A percentile compares a stretch with the other conserved stretches of the same genome.
Conservation (phyloP, 1,140 invertebrate genomes). For the Drosophila takahashii region DNA sequence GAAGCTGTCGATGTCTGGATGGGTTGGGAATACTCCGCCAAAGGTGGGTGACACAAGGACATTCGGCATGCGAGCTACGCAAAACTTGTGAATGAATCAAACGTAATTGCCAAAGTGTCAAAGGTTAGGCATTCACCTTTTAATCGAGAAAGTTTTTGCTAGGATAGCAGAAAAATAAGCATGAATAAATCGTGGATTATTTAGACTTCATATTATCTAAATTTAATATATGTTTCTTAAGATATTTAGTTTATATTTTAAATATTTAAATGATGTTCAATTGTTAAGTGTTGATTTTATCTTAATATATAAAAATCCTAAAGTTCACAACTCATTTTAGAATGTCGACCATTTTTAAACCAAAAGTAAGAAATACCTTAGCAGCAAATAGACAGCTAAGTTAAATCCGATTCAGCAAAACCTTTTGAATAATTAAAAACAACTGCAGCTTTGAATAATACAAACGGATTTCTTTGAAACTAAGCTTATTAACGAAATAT, state of each 20-base stretch:
- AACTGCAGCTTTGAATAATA: too few species aligned
- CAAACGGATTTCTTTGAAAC: neutral
- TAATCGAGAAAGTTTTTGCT: neutral
- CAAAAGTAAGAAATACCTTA: too few species aligned
- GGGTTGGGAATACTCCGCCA: slow-evolving; percentile 2
- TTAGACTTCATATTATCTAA: neutral
- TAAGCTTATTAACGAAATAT: neutral
- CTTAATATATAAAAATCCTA: too few species aligned
- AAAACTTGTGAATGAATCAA: slow-evolving; percentile 31
- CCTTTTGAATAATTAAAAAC: neutral
- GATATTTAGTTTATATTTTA: neutral
- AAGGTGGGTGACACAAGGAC: slow-evolving; percentile 17
- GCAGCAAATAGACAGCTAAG: too few species aligned
- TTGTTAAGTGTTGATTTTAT: too few species aligned
- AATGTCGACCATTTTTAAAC: too few species aligned
- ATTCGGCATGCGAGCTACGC: neutral
- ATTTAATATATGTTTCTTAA: neutral
- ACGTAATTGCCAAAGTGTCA: slow-evolving; percentile 5
- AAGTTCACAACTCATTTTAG: too few species aligned
- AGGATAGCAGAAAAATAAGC: neutral
- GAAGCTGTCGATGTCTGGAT: slow-evolving; percentile 8
- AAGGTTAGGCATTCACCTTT: neutral
- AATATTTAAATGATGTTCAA: too few species aligned
- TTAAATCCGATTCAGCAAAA: too few species aligned
- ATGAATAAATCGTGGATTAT: too few species aligned